Percentiles rank a stretch among this genome's conserved stretches.
Evolutionary conservation across 1,140 invertebrate species (phyloP).

Genomic region (roundworm (Caenorhabditis elegans)): WBcel235 BX284606.5:13387501-13388000

Average conservation of each 20-base stretch:
- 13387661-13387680: background rate
- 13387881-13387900: too few relatives aligned
- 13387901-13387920: too few relatives aligned
- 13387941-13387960: background rate
- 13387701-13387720: background rate
- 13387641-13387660: background rate
- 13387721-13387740: background rate
- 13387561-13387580: too few relatives aligned
- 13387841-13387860: background rate
- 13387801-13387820: background rate
- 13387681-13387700: background rate
- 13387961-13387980: too few relatives aligned
- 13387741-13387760: slow-evolving; percentile 3
- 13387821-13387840: background rate
- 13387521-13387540: background rate
- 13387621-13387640: background rate
- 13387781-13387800: slow-evolving; percentile 24
- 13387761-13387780: slow-evolving; percentile 24
- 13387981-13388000: too few relatives aligned
- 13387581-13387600: too few relatives aligned
- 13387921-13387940: too few relatives aligned
- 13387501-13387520: background rate
- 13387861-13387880: too few relatives aligned
- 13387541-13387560: background rate
- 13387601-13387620: too few relatives aligned